phyloP scores from a whole-genome alignment of 2,888 invertebrate genomes.

The Amphipyra berbera region DNA sequence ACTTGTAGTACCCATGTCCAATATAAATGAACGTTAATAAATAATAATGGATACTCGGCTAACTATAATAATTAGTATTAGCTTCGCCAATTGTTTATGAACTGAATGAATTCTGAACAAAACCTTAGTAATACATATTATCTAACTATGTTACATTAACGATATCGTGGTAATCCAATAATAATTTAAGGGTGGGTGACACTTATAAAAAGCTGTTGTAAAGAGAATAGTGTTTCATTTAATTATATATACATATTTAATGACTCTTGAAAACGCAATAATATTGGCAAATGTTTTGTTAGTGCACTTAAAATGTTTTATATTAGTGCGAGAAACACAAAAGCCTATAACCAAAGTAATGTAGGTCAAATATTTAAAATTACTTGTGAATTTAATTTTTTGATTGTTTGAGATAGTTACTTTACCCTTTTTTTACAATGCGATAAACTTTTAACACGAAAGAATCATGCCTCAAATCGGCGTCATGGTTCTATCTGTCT shows the following conservation, averaged over 20 bases:
- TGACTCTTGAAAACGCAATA: too few relatives aligned
- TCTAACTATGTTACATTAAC: conserved; percentile 4
- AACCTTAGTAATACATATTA: conserved; percentile 9
- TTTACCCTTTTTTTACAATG: background rate
- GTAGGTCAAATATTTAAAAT: conserved; percentile 20
- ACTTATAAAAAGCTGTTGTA: background rate
- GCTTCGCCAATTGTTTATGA: conserved; percentile 18
- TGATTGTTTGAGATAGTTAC: conserved; percentile 1
- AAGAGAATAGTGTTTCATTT: background rate
- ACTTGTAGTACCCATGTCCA: conserved; percentile 9
- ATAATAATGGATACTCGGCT: conserved; percentile 27
- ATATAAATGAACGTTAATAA: conserved; percentile 13
- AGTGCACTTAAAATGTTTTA: too few relatives aligned
- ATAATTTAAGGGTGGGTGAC: background rate
- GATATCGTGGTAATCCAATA: background rate
- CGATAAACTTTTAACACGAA: background rate
- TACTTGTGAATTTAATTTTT: too few relatives aligned
- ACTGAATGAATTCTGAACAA: conserved; percentile 13
- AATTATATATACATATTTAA: too few relatives aligned
- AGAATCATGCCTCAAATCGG: conserved; percentile 8
- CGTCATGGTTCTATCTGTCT: conserved; percentile 29
- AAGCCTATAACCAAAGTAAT: conserved; percentile 13
- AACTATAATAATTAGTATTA: conserved; percentile 29
- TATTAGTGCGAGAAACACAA: background rate
- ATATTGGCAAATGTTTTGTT: too few relatives aligned